Conservation (phyloP, 2,113 vertebrate genomes). For the Sula dactylatra region DNA sequence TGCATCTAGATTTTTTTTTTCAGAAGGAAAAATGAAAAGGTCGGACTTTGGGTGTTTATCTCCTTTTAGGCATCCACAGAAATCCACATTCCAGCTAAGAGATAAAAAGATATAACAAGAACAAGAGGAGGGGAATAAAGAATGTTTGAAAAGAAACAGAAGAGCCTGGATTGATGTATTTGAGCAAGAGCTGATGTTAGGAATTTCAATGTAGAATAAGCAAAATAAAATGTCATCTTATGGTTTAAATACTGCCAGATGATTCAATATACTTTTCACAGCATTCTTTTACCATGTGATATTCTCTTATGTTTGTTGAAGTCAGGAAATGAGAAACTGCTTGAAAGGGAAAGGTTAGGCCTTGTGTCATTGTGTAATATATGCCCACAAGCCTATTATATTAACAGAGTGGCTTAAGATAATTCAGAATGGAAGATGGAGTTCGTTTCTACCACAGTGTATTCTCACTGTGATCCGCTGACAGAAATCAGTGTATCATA, state of each 20-base stretch:
- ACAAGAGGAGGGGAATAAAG: constrained; percentile 1
- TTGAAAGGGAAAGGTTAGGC: constrained; percentile 60
- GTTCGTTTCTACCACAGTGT: background rate
- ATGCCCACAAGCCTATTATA: constrained; percentile 42
- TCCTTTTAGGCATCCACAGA: background rate
- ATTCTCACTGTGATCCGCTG: constrained; percentile 21
- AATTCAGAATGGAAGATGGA: constrained; percentile 11
- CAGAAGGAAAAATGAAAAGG: background rate
- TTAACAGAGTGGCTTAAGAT: constrained; percentile 38
- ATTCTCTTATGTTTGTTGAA: constrained; percentile 56
- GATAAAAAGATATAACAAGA: constrained; percentile 7
- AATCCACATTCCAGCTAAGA: background rate
- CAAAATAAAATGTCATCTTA: constrained; percentile 65
- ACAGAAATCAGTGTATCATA: background rate
- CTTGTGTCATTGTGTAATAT: constrained; percentile 42
- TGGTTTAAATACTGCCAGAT: constrained; percentile 63
- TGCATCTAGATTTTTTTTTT: background rate
- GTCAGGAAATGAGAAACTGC: constrained; percentile 64
- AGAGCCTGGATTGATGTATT: background rate
- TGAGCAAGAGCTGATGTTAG: constrained; percentile 38
- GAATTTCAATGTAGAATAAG: constrained; percentile 65
- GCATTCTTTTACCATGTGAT: constrained; percentile 54
- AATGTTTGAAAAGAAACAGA: constrained; percentile 45
- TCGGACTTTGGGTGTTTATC: background rate
- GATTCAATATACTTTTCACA: constrained; percentile 61